Conservation (phyloP, 2,888 invertebrate genomes). For the Minunthozetes semirufus region DNA sequence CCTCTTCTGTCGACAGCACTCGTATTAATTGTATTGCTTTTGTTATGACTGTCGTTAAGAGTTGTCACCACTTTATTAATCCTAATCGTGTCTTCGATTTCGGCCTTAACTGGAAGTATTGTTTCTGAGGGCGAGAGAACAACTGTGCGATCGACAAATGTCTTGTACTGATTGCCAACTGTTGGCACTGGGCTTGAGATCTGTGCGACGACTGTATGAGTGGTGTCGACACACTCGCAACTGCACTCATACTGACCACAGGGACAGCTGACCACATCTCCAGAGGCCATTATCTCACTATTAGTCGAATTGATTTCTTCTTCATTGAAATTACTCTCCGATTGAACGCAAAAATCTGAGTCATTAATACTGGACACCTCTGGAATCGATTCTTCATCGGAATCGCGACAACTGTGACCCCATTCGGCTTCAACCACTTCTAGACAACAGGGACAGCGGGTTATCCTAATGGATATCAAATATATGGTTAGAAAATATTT, state of each 20-base stretch:
- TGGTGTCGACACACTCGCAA: not conserved
- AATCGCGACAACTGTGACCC: constrained; percentile 26
- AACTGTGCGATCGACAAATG: not conserved
- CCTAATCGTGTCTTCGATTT: constrained; percentile 16
- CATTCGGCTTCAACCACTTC: constrained; percentile 16
- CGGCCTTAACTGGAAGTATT: not conserved
- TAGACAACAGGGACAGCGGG: constrained; percentile 17
- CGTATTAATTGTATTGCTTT: not conserved
- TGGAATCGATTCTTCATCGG: constrained; percentile 1
- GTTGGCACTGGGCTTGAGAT: not conserved
- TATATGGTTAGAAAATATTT: not conserved
- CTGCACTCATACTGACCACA: not conserved
- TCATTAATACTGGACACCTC: constrained; percentile 12
- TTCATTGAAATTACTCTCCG: not conserved
- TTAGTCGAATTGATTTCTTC: not conserved
- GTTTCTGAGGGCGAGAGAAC: not conserved
- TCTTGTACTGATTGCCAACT: not conserved
- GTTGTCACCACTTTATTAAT: not conserved
- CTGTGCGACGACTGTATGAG: not conserved
- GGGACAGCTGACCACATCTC: not conserved
- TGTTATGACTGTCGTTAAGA: constrained; percentile 1
- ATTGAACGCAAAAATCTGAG: not conserved
- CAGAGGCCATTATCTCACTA: not conserved
- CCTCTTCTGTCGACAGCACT: not conserved
- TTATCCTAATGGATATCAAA: not conserved